Base-by-base conservation (phyloP, 1,140 invertebrate genomes). In the Bombus pyrosoma region DNA sequence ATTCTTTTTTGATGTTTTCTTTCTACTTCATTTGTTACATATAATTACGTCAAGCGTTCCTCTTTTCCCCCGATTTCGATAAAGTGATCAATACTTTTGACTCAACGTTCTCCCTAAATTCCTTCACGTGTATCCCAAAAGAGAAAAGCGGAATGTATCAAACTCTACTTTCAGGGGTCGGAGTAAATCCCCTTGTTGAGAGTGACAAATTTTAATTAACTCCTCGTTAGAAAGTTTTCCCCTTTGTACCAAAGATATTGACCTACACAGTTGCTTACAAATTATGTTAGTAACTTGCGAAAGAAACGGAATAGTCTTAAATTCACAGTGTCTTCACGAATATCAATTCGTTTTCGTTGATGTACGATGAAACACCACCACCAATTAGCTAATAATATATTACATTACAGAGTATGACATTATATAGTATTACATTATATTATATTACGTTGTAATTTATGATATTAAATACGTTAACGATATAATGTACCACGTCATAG, bases 371-470 rank as follows among this genome's bases (percentile, higher is more conserved):
- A 47, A 47, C 1, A 47, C 0, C 15, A 6, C 3, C 3, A 43
- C 0, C 2, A 43, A 43, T 13, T 43, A 13, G 0, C 0, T 5
- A 15, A 47, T 15, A 15, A 0, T 15, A 47, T 15, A 47, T 15
- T 15, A 15, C 3, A 15, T 5, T 5, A 15, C 0, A 43, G 0
- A 5, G 0, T 43, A 15, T 5, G 0, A 10, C 2, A 0, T 43
- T 13, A 43, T 43, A 13, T 43, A 13, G 2, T 0, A 43, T 1
- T 41, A 41, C 1, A 0, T 3, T 1, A 10, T 41, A 41, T 10
- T 10, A 1, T 10, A 41, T 41, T 10, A 1, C 9, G 1, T 10
- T 41, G 1, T 41, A 41, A 10, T 41, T 34, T 34, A 34, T 34
- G 34, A 34, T 2, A 34, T 34, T 34, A 34, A 34, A 34, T 2